phyloP scores from a whole-genome alignment of 2,797 vertebrate genomes.

The Podargus strigoides region DNA sequence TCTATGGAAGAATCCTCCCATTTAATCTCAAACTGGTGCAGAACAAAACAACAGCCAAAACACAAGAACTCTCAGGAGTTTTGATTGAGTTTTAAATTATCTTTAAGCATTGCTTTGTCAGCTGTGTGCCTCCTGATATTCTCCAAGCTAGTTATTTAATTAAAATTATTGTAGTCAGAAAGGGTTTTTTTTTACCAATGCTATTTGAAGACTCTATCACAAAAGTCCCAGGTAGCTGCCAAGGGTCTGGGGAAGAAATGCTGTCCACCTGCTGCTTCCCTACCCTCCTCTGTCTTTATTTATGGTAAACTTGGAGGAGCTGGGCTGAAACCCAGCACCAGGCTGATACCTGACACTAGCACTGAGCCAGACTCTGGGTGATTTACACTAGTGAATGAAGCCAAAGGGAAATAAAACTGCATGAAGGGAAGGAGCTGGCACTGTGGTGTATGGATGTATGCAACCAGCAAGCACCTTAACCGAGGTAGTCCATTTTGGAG shows the following conservation, averaged over 20 bases:
- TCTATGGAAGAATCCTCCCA: not conserved
- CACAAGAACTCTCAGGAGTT: not conserved
- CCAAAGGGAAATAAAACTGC: not conserved
- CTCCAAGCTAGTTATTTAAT: not conserved
- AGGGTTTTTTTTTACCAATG: not conserved
- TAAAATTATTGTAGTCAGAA: not conserved
- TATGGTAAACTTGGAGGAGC: not conserved
- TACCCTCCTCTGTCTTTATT: not conserved
- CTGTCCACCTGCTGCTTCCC: not conserved
- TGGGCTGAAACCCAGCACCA: not conserved
- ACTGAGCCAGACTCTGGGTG: not conserved
- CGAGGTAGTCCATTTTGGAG: not conserved
- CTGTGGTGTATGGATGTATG: not conserved
- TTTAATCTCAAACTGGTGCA: not conserved
- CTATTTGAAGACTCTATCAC: not conserved
- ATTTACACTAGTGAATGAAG: constrained; percentile 1
- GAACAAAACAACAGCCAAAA: not conserved
- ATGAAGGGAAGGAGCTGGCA: not conserved
- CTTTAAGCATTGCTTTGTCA: not conserved
- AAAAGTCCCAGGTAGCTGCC: not conserved
- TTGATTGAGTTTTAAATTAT: not conserved
- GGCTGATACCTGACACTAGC: not conserved
- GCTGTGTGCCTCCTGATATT: not conserved
- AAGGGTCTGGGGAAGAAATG: not conserved
- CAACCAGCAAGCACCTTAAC: not conserved